Conservation (phyloP, 1,140 invertebrate species). For the Drosophila malerkotliana region DNA sequence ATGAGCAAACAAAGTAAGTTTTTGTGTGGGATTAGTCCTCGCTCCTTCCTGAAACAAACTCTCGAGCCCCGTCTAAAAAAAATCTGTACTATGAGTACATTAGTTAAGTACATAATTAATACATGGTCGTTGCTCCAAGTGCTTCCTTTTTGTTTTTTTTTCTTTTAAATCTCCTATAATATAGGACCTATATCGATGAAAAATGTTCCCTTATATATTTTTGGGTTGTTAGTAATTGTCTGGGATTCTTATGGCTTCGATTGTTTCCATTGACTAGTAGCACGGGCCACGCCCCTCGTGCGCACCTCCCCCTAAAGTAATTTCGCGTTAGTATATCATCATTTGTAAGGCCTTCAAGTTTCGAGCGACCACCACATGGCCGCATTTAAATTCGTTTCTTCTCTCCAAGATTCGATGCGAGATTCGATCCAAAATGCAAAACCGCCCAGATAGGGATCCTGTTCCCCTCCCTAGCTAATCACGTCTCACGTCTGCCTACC, state of each 20-base stretch:
- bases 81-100: slow-evolving; percentile 8
- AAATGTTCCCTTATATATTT: slow-evolving; percentile 46
- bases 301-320: slow-evolving; percentile 62
- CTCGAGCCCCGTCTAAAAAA: slow-evolving; percentile 26
- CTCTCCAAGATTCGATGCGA: slow-evolving; percentile 27
- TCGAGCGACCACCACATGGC: slow-evolving; percentile 59
- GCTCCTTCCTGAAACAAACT: slow-evolving; percentile 36
- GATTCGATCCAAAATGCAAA: slow-evolving; percentile 74
- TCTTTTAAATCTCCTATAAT: slow-evolving; percentile 12
- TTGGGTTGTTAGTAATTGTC: slow-evolving; percentile 42
- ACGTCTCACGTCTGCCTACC: slow-evolving; percentile 70
- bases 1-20: slow-evolving; percentile 60
- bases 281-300: slow-evolving; percentile 44
- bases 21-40: slow-evolving; percentile 38
- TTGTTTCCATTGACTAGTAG: slow-evolving; percentile 59
- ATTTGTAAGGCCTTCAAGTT: slow-evolving; percentile 76
- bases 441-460: slow-evolving; percentile 49
- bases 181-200: slow-evolving; percentile 20
- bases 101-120: slow-evolving; percentile 69
- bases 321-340: slow-evolving; percentile 66
- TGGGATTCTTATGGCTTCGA: slow-evolving; percentile 59
- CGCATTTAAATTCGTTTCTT: slow-evolving; percentile 76
- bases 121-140: slow-evolving; percentile 60
- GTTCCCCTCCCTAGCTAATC: slow-evolving; percentile 5
- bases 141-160: not conserved